Conservation (phyloP, 2,797 vertebrate species). For the Cossypha dichroa region DNA sequence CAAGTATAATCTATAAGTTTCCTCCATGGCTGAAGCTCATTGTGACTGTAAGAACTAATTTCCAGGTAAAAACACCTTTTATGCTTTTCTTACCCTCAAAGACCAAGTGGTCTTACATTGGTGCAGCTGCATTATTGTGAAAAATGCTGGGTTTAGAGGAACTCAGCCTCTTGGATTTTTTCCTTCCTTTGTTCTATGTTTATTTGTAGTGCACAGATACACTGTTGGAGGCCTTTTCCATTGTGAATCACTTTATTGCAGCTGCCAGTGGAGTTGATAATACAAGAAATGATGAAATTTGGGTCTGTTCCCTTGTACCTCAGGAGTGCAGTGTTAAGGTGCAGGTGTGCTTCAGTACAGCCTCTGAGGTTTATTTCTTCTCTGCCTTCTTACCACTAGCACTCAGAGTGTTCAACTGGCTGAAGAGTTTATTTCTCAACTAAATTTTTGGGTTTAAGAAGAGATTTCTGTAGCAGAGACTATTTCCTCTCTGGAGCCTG, state of each 20-base stretch:
- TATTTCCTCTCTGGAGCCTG: background rate
- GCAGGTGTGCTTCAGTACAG: background rate
- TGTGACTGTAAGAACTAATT: constrained; percentile 90
- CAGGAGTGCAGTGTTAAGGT: background rate
- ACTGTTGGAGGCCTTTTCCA: background rate
- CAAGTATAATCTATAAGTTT: constrained; percentile 91
- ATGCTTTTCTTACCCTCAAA: background rate
- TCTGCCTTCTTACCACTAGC: background rate
- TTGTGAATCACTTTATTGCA: background rate
- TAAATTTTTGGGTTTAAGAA: background rate
- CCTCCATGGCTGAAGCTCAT: constrained; percentile 95
- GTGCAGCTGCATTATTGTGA: background rate
- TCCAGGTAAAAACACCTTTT: constrained; percentile 84
- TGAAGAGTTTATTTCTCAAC: background rate
- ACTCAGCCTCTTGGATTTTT: background rate
- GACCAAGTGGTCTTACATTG: background rate
- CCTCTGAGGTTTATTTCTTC: background rate
- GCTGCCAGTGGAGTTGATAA: background rate
- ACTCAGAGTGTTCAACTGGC: background rate
- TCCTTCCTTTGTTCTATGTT: background rate
- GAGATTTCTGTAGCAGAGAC: background rate
- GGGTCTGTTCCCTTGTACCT: background rate
- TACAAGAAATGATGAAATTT: background rate
- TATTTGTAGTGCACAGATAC: background rate
- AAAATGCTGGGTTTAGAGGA: background rate